phyloP scores from a whole-genome alignment of 1,140 invertebrate genomes.

The Lethrus apterus region DNA sequence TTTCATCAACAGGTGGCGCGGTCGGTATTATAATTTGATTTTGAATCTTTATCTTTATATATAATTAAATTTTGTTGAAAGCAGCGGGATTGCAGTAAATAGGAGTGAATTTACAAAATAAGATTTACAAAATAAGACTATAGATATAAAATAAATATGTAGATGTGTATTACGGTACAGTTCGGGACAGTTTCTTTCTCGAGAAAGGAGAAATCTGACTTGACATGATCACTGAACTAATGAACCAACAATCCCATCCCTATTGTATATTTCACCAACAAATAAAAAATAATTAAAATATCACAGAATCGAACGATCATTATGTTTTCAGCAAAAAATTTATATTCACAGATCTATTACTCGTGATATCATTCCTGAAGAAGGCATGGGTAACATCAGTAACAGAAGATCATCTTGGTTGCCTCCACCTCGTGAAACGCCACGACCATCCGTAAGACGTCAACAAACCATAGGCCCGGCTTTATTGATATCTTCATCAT shows the following conservation, averaged over 20 bases:
- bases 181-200: not conserved
- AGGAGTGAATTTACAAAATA: too few relatives aligned
- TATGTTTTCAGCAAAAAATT: not conserved
- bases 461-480: conserved; percentile 32
- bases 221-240: not conserved
- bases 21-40: too few relatives aligned
- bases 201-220: not conserved
- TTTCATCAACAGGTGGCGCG: too few relatives aligned
- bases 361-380: conserved; percentile 38
- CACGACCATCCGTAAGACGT: conserved; percentile 25
- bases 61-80: too few relatives aligned
- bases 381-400: conserved; percentile 26
- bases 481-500: conserved; percentile 37
- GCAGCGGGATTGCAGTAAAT: too few relatives aligned
- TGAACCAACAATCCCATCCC: not conserved
- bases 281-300: not conserved
- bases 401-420: conserved; percentile 34
- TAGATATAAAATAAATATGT: too few relatives aligned
- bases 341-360: conserved; percentile 32
- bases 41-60: too few relatives aligned
- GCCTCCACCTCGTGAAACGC: conserved; percentile 20
- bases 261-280: not conserved
- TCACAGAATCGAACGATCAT: not conserved
- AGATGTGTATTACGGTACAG: too few relatives aligned
- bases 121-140: too few relatives aligned